A percentile compares a stretch with the other conserved stretches of the same genome.
Conservation (phyloP, 2,797 vertebrate species). For the Sebastes wilsoni region DNA sequence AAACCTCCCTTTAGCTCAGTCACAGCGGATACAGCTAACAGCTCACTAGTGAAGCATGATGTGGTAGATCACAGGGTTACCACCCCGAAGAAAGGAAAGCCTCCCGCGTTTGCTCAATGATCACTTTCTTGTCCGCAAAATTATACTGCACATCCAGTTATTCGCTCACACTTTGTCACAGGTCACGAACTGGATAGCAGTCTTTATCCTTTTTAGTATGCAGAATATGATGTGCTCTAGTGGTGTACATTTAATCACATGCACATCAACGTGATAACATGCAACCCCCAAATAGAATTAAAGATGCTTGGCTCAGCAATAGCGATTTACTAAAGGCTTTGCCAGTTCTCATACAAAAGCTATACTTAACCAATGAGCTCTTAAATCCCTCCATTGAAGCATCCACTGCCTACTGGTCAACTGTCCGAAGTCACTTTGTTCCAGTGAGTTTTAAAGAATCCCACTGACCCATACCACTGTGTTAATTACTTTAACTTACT, state of each 20-base stretch:
- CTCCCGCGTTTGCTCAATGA: no score
- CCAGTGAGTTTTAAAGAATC: neutral
- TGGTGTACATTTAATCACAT: neutral
- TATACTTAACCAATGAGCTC: conserved; percentile 60
- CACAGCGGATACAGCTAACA: neutral
- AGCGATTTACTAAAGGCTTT: conserved; percentile 56
- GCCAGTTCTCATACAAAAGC: conserved; percentile 66
- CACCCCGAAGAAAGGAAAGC: neutral
- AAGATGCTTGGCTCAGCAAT: conserved; percentile 63
- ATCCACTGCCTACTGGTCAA: conserved; percentile 17
- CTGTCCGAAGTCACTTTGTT: conserved; percentile 32
- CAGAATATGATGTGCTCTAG: neutral
- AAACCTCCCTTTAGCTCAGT: neutral
- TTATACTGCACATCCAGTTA: neutral
- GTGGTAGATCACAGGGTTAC: neutral
- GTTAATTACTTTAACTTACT: neutral
- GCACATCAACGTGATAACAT: neutral
- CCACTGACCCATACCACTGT: neutral
- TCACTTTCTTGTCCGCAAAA: neutral
- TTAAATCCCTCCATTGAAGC: conserved; percentile 70
- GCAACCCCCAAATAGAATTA: conserved; percentile 11
- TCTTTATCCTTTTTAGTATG: neutral
- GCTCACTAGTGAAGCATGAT: neutral
- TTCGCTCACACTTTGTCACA: neutral
- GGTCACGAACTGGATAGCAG: neutral